Evolutionary conservation across 2,888 invertebrate genomes (phyloP).

Genomic region (Plemyria rubiginata): DNA sequence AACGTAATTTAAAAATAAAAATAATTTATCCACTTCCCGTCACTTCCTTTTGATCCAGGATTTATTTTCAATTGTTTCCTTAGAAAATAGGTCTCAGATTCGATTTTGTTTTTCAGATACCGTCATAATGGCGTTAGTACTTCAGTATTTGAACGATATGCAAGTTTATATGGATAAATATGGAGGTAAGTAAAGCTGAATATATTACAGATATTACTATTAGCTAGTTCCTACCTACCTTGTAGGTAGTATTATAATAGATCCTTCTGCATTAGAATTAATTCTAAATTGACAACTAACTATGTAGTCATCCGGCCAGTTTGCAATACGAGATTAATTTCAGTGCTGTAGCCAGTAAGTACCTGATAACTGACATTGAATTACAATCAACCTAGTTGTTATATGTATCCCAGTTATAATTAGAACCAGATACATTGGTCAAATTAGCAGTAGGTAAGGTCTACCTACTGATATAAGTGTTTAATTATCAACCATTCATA

Average conservation of each 20-base stretch:
- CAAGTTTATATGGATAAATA: slow-evolving; percentile 92
- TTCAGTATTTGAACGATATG: slow-evolving; percentile 91
- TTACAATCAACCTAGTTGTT: neutral
- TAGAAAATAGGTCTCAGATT: slow-evolving; percentile 33
- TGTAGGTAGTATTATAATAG: neutral
- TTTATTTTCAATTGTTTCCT: slow-evolving; percentile 50
- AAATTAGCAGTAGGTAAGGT: neutral
- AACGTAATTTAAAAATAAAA: slow-evolving; percentile 5
- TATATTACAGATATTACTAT: no score
- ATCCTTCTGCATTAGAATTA: neutral
- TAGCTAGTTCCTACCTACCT: no score
- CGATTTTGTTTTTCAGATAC: slow-evolving; percentile 39
- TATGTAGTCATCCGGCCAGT: neutral
- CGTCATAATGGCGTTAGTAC: slow-evolving; percentile 90
- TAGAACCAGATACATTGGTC: neutral
- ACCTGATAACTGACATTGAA: neutral
- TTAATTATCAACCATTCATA: slow-evolving; percentile 4
- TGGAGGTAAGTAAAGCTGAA: slow-evolving; percentile 88
- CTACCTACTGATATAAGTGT: neutral
- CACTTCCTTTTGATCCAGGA: slow-evolving; percentile 39
- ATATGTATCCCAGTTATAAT: neutral
- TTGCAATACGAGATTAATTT: neutral
- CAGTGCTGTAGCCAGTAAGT: neutral
- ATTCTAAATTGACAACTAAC: slow-evolving; percentile 1
- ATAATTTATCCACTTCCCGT: slow-evolving; percentile 5